A percentile compares a stretch with the other conserved stretches of the same genome.
phyloP scores from a whole-genome alignment of 1,140 invertebrate species.

The Streblospio benedicti region DNA sequence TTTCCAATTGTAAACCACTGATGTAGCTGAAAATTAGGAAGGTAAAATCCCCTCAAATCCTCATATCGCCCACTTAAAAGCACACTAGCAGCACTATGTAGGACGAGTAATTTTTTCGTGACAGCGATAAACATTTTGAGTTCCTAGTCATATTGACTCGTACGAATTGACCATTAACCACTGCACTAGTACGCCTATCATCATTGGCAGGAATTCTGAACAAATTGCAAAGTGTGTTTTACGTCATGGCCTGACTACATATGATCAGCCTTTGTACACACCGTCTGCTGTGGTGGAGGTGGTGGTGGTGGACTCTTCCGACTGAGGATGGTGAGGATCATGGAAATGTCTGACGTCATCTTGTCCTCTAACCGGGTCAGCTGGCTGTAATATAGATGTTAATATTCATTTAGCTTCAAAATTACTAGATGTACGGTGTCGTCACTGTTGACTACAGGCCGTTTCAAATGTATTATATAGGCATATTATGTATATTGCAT shows the following conservation, averaged over 20 bases:
- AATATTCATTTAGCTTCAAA: not conserved
- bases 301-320: not conserved
- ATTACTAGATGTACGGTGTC: too few relatives aligned
- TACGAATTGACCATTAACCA: not conserved
- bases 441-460: too few relatives aligned
- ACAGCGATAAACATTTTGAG: not conserved
- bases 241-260: not conserved
- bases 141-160: conserved; percentile 7
- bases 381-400: conserved; percentile 25
- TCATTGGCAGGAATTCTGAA: not conserved
- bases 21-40: too few relatives aligned
- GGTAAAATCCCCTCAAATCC: too few relatives aligned
- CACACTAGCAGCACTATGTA: too few relatives aligned
- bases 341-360: conserved; percentile 38
- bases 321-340: conserved; percentile 34
- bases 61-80: too few relatives aligned
- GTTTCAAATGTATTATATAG: too few relatives aligned
- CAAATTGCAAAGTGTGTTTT: not conserved
- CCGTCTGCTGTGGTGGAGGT: not conserved
- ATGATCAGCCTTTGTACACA: not conserved
- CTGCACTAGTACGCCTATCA: too few relatives aligned
- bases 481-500: too few relatives aligned
- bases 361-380: conserved; percentile 38
- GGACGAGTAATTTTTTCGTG: not conserved
- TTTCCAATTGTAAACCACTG: too few relatives aligned